Base-by-base conservation (phyloP, 37 sponge, comb jelly and placozoan genomes). In the Ianthella basta region DNA sequence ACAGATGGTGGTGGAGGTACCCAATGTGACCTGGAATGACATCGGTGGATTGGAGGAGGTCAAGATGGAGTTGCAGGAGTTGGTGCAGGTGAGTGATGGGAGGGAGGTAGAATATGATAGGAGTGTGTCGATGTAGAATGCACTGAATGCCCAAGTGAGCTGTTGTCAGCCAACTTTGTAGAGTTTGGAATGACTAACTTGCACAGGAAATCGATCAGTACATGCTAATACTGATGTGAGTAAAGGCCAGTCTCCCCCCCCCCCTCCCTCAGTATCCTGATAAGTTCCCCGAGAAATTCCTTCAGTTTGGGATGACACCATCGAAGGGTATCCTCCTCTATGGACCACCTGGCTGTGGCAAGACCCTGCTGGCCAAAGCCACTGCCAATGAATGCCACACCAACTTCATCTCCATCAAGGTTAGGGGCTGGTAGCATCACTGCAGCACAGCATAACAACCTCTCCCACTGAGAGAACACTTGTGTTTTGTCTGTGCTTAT, bases 281-380 rank as follows among this genome's bases (percentile, higher is more conserved):
- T 0, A 97, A 99, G 72, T 95, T 97, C 80, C 99, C 99, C 13
- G 99, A 99, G 90, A 99, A 99, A 73, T 99, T 95, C 89, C 91
- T 99, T 30, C 94, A 97, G 83, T 99, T 99, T 87, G 99, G 99
- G 16, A 99, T 99, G 99, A 97, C 96, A 64, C 99, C 99, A 23
- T 96, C 97, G n/a, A 96, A 96, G 80, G 98, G 98, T 63, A 87
- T 97, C 19, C 88, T 99, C 39, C 96, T 99, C 92, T 99, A 99
- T 84, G 99, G 99, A 44, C 99, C 99, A 61, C 99, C 99, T 80
- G 99, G 99, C 12, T 99, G 99, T 91, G 99, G 99, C n/a, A 99
- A 99, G 87, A 99, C 99, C 23, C 89, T 99, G 23, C 92, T 99
- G 33, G 99, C 99, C 61, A 99, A 99, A 78, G 99, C 99, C 75